Evolutionary conservation across 2,888 invertebrate genomes (phyloP), one percentile per base, ranked within the genome.

Genomic region (Pseudolycoriella hygida): DNA sequence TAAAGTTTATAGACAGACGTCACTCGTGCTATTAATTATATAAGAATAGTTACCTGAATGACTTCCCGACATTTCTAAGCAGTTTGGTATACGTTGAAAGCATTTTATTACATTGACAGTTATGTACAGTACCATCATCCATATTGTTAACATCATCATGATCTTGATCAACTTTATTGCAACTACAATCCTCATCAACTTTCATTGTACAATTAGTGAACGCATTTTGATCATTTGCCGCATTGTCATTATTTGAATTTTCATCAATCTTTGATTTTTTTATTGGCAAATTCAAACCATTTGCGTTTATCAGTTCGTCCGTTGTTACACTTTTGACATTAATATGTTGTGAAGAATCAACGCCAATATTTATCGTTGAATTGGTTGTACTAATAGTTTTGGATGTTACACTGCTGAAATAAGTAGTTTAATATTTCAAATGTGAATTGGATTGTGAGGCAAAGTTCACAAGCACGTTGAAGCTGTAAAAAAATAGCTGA

Each of bases 31-130:
- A 34, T 25, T 25, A 25, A 4, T 25, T 6, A 25, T 6, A 25
- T 25, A 25, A 25, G 25, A 25, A 25, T 25, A 61, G 57, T 64
- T 64, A 64, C 65, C 64, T 64, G 63, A 60, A 64, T 60, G 64
- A 64, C 65, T 65, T 63, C 60, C 58, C 65, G 58, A 60, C 64
- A 59, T 56, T 59, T 60, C 61, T 64, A 61, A 61, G 59, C 56
- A 62, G 60, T 58, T 61, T 25, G 25, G 25, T 34, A 12, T 14
- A 12, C 15, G 12, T 34, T 34, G 15, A 34, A 34, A 34, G 34
- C 15, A 14, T 14, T 34, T 34, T 34, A 34, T 34, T 14, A 34
- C 8, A 34, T 14, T 34, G 34, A 34, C 34, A 34, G 3, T 34
- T 34, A 34, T 34, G 12, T 34, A 14, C 15, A 34, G n/a, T 56